phyloP scores from a whole-genome alignment of 2,888 invertebrate genomes.

The Oscheius sp. region DNA sequence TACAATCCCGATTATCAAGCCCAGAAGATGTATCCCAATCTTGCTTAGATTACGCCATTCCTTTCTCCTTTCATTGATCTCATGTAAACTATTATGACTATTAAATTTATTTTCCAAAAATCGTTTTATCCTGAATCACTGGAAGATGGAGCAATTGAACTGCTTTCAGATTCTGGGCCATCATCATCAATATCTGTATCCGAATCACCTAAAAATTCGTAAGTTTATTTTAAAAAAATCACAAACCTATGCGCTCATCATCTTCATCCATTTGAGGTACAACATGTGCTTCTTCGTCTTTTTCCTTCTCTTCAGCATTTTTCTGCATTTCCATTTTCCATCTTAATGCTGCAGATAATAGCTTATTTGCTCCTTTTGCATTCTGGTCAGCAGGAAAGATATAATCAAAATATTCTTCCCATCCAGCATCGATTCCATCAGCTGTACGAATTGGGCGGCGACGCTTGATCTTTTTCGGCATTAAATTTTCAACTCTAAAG shows the following conservation, averaged over 20 bases:
- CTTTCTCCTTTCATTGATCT: background rate
- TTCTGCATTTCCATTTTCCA: conserved; percentile 74
- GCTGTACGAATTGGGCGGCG: conserved; percentile 92
- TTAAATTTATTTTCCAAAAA: no score
- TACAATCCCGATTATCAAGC: conserved; percentile 33
- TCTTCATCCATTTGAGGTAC: conserved; percentile 39
- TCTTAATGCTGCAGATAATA: conserved; percentile 92
- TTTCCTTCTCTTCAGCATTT: conserved; percentile 20
- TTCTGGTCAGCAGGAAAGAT: conserved; percentile 97
- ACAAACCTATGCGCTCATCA: conserved; percentile 44
- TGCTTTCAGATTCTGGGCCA: background rate
- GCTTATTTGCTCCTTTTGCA: conserved; percentile 87
- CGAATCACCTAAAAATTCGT: background rate
- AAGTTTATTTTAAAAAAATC: background rate
- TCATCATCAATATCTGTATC: conserved; percentile 3
- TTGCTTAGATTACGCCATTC: conserved; percentile 6
- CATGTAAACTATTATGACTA: no score
- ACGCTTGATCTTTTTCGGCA: conserved; percentile 94
- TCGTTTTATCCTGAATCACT: no score
- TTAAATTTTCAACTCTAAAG: conserved; percentile 75
- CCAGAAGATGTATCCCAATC: conserved; percentile 32
- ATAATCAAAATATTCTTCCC: conserved; percentile 99
- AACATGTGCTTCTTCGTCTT: conserved; percentile 42
- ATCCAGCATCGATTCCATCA: conserved; percentile 93
- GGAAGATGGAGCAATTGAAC: no score